phyloP scores from a whole-genome alignment of 1,140 invertebrate species.

The Drosophila micromelanica region DNA sequence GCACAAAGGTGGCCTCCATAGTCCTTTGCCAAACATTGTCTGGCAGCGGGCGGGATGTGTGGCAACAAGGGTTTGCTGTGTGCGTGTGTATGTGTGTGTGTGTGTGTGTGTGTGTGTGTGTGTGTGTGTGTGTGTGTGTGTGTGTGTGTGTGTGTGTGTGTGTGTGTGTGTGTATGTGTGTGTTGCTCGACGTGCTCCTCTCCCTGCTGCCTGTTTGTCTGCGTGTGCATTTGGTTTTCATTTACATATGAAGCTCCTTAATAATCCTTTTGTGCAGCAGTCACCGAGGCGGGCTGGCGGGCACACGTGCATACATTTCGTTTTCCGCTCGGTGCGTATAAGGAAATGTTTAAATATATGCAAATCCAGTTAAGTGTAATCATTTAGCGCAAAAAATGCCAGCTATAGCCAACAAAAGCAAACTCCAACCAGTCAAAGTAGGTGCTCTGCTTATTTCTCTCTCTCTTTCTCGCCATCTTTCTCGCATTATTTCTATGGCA shows the following conservation, averaged over 20 bases:
- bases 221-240: slow-evolving; percentile 83
- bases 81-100: neutral
- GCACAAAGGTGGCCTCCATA: slow-evolving; percentile 60
- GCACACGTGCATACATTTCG: slow-evolving; percentile 74
- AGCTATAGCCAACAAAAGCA: slow-evolving; percentile 48
- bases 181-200: slow-evolving; percentile 9
- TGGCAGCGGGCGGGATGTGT: slow-evolving; percentile 24
- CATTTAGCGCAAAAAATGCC: slow-evolving; percentile 76
- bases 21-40: slow-evolving; percentile 69
- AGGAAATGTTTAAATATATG: slow-evolving; percentile 83
- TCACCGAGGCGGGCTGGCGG: slow-evolving; percentile 31
- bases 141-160: neutral
- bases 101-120: slow-evolving; percentile 36
- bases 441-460: slow-evolving; percentile 6
- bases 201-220: slow-evolving; percentile 35
- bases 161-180: slow-evolving; percentile 42
- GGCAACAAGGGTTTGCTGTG: neutral
- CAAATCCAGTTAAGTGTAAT: slow-evolving; percentile 83
- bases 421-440: slow-evolving; percentile 22
- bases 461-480: neutral
- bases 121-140: slow-evolving; percentile 35
- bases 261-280: slow-evolving; percentile 83
- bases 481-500: slow-evolving; percentile 20
- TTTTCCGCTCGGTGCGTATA: slow-evolving; percentile 75
- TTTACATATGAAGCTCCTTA: slow-evolving; percentile 84